These are phyloP conservation scores for Chitala chitala DNA, from an alignment of 2,113 vertebrate genomes.

Conservation along the genomic window DNA sequence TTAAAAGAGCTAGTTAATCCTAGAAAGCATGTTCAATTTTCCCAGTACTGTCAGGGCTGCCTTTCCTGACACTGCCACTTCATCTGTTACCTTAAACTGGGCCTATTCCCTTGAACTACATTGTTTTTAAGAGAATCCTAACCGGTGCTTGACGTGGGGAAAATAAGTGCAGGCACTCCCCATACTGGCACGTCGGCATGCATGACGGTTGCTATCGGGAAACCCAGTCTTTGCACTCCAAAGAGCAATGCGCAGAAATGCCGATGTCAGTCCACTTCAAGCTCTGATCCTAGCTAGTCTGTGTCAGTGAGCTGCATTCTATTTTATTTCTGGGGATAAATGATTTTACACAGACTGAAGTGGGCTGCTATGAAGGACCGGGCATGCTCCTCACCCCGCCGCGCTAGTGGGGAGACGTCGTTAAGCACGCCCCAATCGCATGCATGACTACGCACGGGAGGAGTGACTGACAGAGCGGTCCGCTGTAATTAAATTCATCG, in stretches of 20 bases:
- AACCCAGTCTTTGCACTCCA: too few species aligned
- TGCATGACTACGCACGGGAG: slow-evolving; percentile 22
- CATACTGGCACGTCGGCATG: too few species aligned
- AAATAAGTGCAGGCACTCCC: too few species aligned
- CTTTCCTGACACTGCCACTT: background rate
- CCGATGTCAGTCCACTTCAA: too few species aligned
- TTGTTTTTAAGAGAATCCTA: background rate
- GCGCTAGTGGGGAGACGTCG: background rate
- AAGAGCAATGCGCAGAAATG: too few species aligned
- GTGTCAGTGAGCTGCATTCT: background rate
- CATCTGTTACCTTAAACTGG: background rate
- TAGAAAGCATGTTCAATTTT: too few species aligned
- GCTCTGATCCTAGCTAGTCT: too few species aligned
- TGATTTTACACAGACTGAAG: background rate
- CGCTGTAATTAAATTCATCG: slow-evolving; percentile 54
- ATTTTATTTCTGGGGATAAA: slow-evolving; percentile 5
- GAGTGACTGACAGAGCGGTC: slow-evolving; percentile 48
- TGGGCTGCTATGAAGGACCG: slow-evolving; percentile 6
- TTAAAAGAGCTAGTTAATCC: too few species aligned
- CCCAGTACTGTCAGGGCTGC: too few species aligned
- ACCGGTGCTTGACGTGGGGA: too few species aligned
- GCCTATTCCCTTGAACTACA: background rate
- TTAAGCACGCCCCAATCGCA: slow-evolving; percentile 2
- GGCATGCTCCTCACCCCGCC: background rate
- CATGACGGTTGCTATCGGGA: too few species aligned